A percentile compares a stretch with the other conserved stretches of the same genome.
These are phyloP conservation scores for Trichogramma dendrolimi DNA, from an alignment of 2,888 invertebrate species.

Conservation along the genomic window DNA sequence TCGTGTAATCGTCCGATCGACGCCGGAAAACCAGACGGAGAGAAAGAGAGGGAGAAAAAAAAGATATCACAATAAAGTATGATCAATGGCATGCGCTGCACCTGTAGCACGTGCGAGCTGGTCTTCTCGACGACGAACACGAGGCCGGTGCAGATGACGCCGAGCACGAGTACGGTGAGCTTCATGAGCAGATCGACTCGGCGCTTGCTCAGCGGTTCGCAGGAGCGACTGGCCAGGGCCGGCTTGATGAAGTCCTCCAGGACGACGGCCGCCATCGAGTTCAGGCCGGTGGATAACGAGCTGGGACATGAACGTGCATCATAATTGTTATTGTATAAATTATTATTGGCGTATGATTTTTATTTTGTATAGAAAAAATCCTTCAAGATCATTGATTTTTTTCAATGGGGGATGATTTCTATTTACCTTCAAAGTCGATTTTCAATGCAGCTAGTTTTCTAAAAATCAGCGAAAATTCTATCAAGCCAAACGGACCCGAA, in stretches of 20 bases:
- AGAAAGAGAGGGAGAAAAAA: too few species aligned
- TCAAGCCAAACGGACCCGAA: too few species aligned
- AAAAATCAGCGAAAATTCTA: too few species aligned
- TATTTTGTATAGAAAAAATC: not conserved
- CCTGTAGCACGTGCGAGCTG: slow-evolving; percentile 68
- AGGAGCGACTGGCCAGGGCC: slow-evolving; percentile 55
- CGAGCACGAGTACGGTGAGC: slow-evolving; percentile 66
- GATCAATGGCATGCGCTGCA: slow-evolving; percentile 36
- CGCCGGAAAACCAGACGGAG: too few species aligned
- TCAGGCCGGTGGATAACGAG: slow-evolving; percentile 73
- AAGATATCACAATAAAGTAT: not conserved
- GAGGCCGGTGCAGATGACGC: slow-evolving; percentile 63
- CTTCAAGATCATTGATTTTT: too few species aligned
- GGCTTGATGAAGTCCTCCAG: slow-evolving; percentile 68
- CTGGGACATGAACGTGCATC: slow-evolving; percentile 45
- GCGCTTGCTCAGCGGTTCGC: slow-evolving; percentile 50
- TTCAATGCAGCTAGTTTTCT: too few species aligned
- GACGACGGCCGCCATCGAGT: slow-evolving; percentile 72
- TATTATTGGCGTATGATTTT: not conserved
- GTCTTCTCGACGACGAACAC: slow-evolving; percentile 73
- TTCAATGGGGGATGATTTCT: too few species aligned
- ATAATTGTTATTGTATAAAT: not conserved
- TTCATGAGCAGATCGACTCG: slow-evolving; percentile 65
- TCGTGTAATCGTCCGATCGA: too few species aligned
- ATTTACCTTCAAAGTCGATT: too few species aligned